These are phyloP conservation scores for Suricata suricatta DNA, from an alignment of 2,113 vertebrate genomes.

Conservation along the genomic window DNA sequence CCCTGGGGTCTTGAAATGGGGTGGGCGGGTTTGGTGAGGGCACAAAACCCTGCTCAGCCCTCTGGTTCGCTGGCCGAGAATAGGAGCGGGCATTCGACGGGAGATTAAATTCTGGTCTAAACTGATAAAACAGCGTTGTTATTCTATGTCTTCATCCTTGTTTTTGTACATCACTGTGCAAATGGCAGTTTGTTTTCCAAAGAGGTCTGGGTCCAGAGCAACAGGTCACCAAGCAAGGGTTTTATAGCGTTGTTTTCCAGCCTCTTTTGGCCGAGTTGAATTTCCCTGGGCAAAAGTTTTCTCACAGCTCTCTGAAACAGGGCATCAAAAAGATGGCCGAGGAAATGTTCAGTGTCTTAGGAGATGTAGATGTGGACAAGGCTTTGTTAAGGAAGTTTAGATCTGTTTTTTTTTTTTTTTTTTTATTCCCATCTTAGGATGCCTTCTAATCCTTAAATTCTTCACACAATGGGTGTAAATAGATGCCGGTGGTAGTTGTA, in stretches of 20 bases:
- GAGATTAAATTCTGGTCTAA: background rate
- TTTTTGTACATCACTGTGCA: constrained; percentile 18
- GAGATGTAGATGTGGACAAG: background rate
- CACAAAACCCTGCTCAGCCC: background rate
- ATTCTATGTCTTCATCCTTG: constrained; percentile 34
- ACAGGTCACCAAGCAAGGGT: constrained; percentile 5
- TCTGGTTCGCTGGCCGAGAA: background rate
- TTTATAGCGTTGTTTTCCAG: constrained; percentile 11
- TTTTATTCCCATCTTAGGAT: background rate
- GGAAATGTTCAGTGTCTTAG: constrained; percentile 14
- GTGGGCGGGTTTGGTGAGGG: background rate
- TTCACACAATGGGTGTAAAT: background rate
- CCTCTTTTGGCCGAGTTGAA: background rate
- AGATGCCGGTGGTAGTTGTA: background rate
- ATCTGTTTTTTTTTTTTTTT: background rate
- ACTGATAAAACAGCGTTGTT: background rate
- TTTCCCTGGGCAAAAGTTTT: constrained; percentile 32
- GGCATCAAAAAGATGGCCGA: background rate
- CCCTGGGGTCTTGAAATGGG: background rate
- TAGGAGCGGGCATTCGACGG: background rate
- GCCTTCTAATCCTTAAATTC: constrained; percentile 18
- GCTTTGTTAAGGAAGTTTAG: constrained; percentile 17
- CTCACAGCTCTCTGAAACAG: background rate
- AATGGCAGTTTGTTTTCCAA: constrained; percentile 37
- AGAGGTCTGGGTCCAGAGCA: background rate